phyloP scores from a whole-genome alignment of 1,140 invertebrate genomes.

The Rhopalosiphum maidis region DNA sequence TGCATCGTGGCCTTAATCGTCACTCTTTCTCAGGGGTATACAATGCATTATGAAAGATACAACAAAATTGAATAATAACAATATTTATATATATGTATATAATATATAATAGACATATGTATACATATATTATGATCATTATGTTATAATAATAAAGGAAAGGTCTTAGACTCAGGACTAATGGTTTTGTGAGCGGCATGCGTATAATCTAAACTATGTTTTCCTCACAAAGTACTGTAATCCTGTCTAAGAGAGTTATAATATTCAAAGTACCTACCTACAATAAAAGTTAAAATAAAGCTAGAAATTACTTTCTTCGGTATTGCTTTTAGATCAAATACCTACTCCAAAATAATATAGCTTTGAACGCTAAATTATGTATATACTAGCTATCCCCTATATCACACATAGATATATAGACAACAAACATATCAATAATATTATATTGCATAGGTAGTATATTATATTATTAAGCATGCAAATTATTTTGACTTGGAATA shows the following conservation, averaged over 20 bases:
- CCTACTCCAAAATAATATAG: neutral
- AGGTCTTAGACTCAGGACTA: neutral
- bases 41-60: neutral
- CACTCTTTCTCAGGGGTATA: neutral
- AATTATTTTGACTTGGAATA: neutral
- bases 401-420: neutral
- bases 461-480: neutral
- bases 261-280: neutral
- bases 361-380: neutral
- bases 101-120: too few relatives aligned
- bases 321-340: neutral
- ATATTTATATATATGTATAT: neutral
- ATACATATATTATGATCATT: neutral
- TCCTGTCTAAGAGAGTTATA: neutral
- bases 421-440: neutral
- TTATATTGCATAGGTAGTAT: neutral
- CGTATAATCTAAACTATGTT: slow-evolving; percentile 1
- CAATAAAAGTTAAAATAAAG: slow-evolving; percentile 10
- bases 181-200: neutral
- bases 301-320: neutral
- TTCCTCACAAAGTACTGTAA: neutral
- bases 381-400: neutral
- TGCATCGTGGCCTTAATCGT: neutral
- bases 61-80: neutral
- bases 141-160: neutral